These are phyloP conservation scores for Xiphophorus birchmanni DNA, from an alignment of 2,797 vertebrate species.

Conservation along the genomic window DNA sequence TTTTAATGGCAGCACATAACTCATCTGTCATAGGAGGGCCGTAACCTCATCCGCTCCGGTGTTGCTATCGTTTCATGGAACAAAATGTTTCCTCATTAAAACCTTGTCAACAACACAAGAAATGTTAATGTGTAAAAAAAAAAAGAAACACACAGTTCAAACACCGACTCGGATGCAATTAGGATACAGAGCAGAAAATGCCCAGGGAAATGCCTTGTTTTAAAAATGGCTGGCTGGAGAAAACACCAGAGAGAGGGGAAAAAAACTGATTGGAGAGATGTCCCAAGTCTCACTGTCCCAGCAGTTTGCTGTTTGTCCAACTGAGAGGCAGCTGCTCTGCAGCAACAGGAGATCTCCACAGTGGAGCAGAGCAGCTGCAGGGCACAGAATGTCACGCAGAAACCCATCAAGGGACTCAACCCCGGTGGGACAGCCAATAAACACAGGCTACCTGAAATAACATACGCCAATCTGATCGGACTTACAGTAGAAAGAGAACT, in stretches of 20 bases:
- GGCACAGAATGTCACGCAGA: constrained; percentile 13
- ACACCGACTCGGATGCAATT: background rate
- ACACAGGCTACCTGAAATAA: constrained; percentile 3
- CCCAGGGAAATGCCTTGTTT: background rate
- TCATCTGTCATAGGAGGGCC: constrained; percentile 11
- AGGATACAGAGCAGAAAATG: background rate
- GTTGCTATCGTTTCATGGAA: constrained; percentile 8
- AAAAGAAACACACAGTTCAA: background rate
- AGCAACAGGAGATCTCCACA: constrained; percentile 7
- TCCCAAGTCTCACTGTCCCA: background rate
- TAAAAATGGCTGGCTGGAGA: background rate
- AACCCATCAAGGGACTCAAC: constrained; percentile 13
- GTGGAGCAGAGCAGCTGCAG: constrained; percentile 29
- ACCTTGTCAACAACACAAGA: background rate
- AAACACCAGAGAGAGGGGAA: background rate
- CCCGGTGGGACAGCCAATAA: constrained; percentile 18
- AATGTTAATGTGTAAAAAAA: background rate
- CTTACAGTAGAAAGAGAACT: background rate
- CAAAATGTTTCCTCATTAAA: constrained; percentile 26
- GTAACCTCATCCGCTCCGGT: constrained; percentile 7
- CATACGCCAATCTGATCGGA: background rate
- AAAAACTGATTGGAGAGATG: constrained; percentile 5
- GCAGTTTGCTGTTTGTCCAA: constrained; percentile 13
- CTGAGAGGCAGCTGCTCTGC: constrained; percentile 35
- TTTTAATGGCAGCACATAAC: constrained; percentile 19